Evolutionary conservation across 2,888 invertebrate species (phyloP).

Genomic region (Elysia crispata): DNA sequence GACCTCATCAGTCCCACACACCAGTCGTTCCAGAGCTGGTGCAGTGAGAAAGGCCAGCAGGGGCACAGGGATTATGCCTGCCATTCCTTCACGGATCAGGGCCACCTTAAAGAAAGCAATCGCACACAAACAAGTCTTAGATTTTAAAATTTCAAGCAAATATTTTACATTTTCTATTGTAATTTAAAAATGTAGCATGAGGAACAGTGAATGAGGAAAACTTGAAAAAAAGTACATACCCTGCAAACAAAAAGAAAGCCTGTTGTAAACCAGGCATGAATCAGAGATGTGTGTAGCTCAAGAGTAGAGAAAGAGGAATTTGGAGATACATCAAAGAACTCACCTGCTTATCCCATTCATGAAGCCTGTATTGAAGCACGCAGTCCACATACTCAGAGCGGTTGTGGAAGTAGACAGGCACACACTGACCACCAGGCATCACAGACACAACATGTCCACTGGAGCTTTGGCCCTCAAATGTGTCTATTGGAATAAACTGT

Average conservation of each 20-base stretch:
- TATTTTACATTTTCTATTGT: too few relatives aligned
- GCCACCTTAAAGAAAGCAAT: constrained; percentile 68
- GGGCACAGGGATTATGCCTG: constrained; percentile 83
- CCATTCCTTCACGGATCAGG: constrained; percentile 83
- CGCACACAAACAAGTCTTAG: too few relatives aligned
- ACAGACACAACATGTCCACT: constrained; percentile 81
- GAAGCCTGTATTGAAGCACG: constrained; percentile 81
- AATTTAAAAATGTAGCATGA: too few relatives aligned
- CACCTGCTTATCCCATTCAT: constrained; percentile 83
- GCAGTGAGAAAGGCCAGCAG: constrained; percentile 82
- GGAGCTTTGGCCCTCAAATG: constrained; percentile 83
- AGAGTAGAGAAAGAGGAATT: too few relatives aligned
- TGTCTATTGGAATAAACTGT: constrained; percentile 81
- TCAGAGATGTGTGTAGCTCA: too few relatives aligned
- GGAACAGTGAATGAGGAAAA: too few relatives aligned
- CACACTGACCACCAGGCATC: constrained; percentile 82
- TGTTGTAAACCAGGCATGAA: too few relatives aligned
- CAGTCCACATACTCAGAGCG: constrained; percentile 82
- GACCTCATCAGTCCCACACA: constrained; percentile 83
- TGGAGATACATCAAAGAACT: background rate
- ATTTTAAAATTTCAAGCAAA: too few relatives aligned
- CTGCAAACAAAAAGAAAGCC: too few relatives aligned
- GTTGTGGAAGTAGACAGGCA: constrained; percentile 82
- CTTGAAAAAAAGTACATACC: too few relatives aligned
- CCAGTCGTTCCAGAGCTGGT: constrained; percentile 82